Base-by-base conservation (phyloP, 2,113 vertebrate species). In the Passer montanus region DNA sequence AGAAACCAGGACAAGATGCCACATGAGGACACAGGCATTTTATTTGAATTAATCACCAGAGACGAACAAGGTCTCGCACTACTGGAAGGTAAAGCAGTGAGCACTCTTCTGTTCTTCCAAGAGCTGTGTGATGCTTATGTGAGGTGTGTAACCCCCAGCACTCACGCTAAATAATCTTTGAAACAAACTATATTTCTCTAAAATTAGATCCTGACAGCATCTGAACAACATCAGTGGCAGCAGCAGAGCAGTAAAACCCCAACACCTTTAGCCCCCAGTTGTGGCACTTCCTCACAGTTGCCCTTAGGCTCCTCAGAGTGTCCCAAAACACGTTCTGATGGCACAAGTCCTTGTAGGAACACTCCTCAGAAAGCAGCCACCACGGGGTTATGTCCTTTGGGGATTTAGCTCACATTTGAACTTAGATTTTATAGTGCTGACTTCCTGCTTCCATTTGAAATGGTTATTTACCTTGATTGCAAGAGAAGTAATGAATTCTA, bases 301-400 rank as follows among this genome's bases (percentile, higher is more conserved):
- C 35, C 35, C 33, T 72, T 12, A 1, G 49, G 39, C 21, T 87
- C 62, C 69, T 37, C 59, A 52, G 67, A 52, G 35, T 28, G 49
- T 76, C 62, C 49, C 62, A 76, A 52, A 82, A 58, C 3, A 17
- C 0, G 0, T 12, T 41, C 15, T 11, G 39, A 53, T 33, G 17
- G 79, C 37, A 88, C 33, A 49, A 49, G 8, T 20, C 17, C n/a
- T 66, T 10, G 4, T 15, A 73, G 53, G 59, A 88, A 22, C 11
- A 18, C 21, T 67, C 15, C 52, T 92, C 27, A 33, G 44, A 19
- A 87, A 92, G 70, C 5, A 72, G 11, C 52, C 39, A 63, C 60
- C 47, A 39, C 0, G 0, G 46, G 19, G 21, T 46, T 62, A 55
- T 0, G 0, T 10, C 19, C 28, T 5, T 22, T 33, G 31, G 33